Conservation (phyloP, 2,797 vertebrate species). For the Sebastes taczanowskii region DNA sequence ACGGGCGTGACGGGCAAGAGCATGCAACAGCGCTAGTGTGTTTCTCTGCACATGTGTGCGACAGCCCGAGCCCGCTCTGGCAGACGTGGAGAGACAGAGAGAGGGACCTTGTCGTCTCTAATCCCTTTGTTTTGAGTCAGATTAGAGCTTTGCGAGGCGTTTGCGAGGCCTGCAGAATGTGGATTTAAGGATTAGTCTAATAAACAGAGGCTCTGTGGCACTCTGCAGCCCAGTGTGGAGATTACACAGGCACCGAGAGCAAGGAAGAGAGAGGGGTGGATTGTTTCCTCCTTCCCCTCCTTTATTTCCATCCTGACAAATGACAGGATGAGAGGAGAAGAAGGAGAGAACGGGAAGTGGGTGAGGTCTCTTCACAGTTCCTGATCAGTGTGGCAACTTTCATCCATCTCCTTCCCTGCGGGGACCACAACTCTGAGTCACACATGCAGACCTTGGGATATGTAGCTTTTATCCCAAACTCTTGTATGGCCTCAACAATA, state of each 20-base stretch:
- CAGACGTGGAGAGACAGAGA: conserved; percentile 70
- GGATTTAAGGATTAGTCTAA: conserved; percentile 87
- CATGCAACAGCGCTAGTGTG: conserved; percentile 57
- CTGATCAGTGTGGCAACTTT: conserved; percentile 54
- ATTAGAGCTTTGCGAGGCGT: conserved; percentile 80
- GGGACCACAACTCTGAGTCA: conserved; percentile 41
- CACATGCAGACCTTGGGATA: conserved; percentile 41
- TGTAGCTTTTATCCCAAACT: conserved; percentile 30
- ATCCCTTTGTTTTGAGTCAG: conserved; percentile 86
- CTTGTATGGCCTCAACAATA: conserved; percentile 40
- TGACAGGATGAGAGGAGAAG: conserved; percentile 54
- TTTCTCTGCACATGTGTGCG: conserved; percentile 61
- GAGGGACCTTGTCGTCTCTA: conserved; percentile 78
- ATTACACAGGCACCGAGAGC: conserved; percentile 73
- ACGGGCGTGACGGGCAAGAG: conserved; percentile 62
- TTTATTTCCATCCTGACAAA: conserved; percentile 66
- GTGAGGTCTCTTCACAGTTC: conserved; percentile 56
- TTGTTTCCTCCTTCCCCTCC: conserved; percentile 34
- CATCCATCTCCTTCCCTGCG: conserved; percentile 41
- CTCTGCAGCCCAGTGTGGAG: conserved; percentile 77
- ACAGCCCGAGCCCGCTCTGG: conserved; percentile 60
- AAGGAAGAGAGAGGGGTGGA: conserved; percentile 52
- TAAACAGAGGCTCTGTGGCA: conserved; percentile 83
- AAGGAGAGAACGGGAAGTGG: conserved; percentile 63
- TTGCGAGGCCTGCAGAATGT: conserved; percentile 81